These are phyloP conservation scores for Acromyrmex heyeri DNA, from an alignment of 1,140 invertebrate genomes.

Conservation along the genomic window DNA sequence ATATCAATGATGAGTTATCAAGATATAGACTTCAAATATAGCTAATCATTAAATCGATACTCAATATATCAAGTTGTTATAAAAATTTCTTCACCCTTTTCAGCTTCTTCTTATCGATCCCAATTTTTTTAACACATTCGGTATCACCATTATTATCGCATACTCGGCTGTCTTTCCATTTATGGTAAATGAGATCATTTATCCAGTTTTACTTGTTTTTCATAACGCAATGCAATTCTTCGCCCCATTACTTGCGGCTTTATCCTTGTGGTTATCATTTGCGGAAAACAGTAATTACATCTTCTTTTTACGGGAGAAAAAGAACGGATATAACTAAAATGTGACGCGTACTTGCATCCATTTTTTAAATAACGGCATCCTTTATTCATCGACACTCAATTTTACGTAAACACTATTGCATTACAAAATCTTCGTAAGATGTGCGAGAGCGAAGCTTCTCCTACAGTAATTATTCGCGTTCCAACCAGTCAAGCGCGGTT, in stretches of 20 bases:
- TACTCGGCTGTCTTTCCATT: neutral
- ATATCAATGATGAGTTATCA: constrained; percentile 47
- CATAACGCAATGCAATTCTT: constrained; percentile 39
- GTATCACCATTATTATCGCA: constrained; percentile 33
- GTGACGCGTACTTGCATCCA: neutral
- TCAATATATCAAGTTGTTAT: constrained; percentile 80
- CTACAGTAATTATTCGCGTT: constrained; percentile 81
- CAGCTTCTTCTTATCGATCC: constrained; percentile 71
- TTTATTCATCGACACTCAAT: constrained; percentile 18
- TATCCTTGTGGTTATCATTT: constrained; percentile 38
- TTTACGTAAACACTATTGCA: constrained; percentile 67
- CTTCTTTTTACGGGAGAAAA: constrained; percentile 21
- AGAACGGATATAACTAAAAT: neutral
- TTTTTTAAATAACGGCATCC: neutral
- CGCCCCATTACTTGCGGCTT: constrained; percentile 16
- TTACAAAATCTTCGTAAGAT: constrained; percentile 79
- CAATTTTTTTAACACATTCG: constrained; percentile 65
- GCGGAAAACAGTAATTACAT: constrained; percentile 44
- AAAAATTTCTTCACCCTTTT: constrained; percentile 78
- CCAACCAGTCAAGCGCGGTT: constrained; percentile 54
- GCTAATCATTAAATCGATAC: constrained; percentile 79
- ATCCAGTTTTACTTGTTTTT: constrained; percentile 47
- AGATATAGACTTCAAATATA: constrained; percentile 68
- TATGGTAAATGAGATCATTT: constrained; percentile 26
- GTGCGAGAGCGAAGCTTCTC: constrained; percentile 70